These are phyloP conservation scores for Microtus oregoni DNA, from an alignment of 2,113 vertebrate species.

Conservation along the genomic window DNA sequence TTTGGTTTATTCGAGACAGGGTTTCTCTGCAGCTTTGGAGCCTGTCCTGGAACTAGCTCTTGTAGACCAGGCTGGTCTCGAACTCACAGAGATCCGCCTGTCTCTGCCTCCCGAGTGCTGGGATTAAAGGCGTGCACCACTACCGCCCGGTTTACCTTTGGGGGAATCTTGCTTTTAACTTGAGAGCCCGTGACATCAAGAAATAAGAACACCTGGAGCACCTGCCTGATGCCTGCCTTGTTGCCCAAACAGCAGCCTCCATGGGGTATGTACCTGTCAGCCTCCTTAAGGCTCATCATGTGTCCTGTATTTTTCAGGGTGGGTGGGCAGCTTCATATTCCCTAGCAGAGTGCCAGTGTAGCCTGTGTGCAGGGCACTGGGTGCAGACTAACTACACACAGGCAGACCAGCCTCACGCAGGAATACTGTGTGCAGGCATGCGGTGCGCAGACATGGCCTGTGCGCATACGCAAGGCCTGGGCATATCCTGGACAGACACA, in stretches of 20 bases:
- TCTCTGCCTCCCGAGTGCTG: too few relatives aligned
- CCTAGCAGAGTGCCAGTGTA: background rate
- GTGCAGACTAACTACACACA: background rate
- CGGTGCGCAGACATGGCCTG: too few relatives aligned
- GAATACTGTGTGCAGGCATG: background rate
- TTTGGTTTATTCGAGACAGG: too few relatives aligned
- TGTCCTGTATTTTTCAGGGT: background rate
- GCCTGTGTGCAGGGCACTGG: background rate
- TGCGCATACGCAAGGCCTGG: background rate
- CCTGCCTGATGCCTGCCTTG: slow-evolving; percentile 56
- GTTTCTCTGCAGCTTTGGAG: too few relatives aligned
- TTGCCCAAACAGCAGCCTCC: background rate
- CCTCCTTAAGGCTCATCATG: background rate
- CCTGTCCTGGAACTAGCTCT: too few relatives aligned
- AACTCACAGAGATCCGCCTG: too few relatives aligned
- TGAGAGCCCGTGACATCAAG: background rate
- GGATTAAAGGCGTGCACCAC: too few relatives aligned
- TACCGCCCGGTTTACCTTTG: background rate
- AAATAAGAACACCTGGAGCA: slow-evolving; percentile 77
- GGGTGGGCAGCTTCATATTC: slow-evolving; percentile 12
- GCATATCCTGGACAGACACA: background rate
- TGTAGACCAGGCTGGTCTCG: too few relatives aligned
- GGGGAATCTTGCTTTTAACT: slow-evolving; percentile 65
- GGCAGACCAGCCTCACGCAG: background rate
- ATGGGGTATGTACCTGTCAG: background rate